Conservation (phyloP, 2,797 vertebrate species). For the Hybognathus amarus region DNA sequence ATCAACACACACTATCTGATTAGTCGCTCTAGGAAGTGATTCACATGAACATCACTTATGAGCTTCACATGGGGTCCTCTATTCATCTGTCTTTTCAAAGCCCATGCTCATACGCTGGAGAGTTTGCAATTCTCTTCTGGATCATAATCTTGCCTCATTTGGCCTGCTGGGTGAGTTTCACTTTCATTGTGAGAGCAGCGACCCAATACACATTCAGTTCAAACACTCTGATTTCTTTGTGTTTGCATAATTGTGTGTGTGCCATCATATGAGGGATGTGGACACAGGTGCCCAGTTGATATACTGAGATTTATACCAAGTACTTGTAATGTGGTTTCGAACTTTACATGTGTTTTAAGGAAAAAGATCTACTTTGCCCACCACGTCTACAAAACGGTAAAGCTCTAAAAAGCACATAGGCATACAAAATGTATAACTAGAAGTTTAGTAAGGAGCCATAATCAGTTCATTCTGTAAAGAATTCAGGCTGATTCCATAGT, state of each 20-base stretch:
- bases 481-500: background rate
- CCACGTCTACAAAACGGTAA: background rate
- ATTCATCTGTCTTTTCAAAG: conserved; percentile 25
- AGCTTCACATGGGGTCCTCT: conserved; percentile 10
- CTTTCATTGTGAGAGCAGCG: conserved; percentile 10
- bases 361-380: background rate
- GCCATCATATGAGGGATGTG: conserved; percentile 15
- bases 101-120: background rate
- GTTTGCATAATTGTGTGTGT: conserved; percentile 35
- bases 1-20: background rate
- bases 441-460: background rate
- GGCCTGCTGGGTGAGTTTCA: conserved; percentile 12
- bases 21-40: conserved; percentile 21
- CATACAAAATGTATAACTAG: background rate
- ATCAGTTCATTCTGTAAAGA: background rate
- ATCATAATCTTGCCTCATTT: conserved; percentile 13
- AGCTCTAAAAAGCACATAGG: background rate
- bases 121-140: conserved; percentile 30
- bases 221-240: conserved; percentile 31
- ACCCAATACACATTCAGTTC: background rate
- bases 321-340: background rate
- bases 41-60: conserved; percentile 12
- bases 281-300: conserved; percentile 33
- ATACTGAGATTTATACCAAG: conserved; percentile 6
- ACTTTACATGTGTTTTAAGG: background rate